Evolutionary conservation across 2,888 invertebrate genomes (phyloP).

Genomic region (Dromius quadrimaculatus): DNA sequence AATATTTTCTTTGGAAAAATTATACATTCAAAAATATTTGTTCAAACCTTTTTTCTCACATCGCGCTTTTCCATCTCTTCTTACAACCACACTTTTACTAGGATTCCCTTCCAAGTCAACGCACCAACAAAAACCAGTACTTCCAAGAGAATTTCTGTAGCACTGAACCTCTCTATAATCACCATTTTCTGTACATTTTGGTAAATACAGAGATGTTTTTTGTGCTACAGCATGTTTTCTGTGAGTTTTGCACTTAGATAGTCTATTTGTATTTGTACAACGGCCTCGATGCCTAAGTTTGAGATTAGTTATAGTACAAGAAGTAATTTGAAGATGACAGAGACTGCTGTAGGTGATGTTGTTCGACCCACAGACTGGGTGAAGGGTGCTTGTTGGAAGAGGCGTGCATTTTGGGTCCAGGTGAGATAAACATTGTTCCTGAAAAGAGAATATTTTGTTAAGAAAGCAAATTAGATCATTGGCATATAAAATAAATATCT

Average conservation of each 20-base stretch:
- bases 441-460: background rate
- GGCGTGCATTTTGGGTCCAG: slow-evolving; percentile 17
- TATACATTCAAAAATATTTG: too few relatives aligned
- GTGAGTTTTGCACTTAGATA: slow-evolving; percentile 66
- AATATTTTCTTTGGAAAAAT: too few relatives aligned
- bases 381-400: slow-evolving; percentile 58
- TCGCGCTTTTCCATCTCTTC: slow-evolving; percentile 71
- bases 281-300: slow-evolving; percentile 58
- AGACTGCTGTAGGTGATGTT: slow-evolving; percentile 84
- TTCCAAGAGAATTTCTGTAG: slow-evolving; percentile 78
- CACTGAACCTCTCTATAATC: slow-evolving; percentile 89
- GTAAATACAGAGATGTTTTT: slow-evolving; percentile 71
- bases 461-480: background rate
- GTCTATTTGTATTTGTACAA: slow-evolving; percentile 57
- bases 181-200: slow-evolving; percentile 86
- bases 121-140: slow-evolving; percentile 85
- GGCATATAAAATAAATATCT: too few relatives aligned
- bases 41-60: slow-evolving; percentile 66
- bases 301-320: slow-evolving; percentile 77
- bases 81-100: slow-evolving; percentile 82
- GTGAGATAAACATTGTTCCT: slow-evolving; percentile 37
- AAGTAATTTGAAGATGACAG: slow-evolving; percentile 82
- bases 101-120: slow-evolving; percentile 81
- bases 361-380: slow-evolving; percentile 83
- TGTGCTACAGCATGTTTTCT: slow-evolving; percentile 65